A percentile compares a stretch with the other conserved stretches of the same genome.
Conservation (phyloP, 2,797 vertebrate species). For the Cephalopachus bancanus region DNA sequence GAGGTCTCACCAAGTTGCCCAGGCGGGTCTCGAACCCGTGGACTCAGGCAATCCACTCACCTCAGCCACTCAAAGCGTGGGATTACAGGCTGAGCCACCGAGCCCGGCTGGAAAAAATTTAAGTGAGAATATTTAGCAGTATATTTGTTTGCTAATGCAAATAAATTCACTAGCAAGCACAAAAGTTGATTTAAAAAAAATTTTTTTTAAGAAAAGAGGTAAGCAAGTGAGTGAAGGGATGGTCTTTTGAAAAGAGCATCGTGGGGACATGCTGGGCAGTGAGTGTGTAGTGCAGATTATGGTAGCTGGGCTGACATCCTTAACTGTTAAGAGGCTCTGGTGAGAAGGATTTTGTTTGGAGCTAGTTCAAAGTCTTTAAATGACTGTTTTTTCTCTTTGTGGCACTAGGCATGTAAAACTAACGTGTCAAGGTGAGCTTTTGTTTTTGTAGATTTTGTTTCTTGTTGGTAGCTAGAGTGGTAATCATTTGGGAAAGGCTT, state of each 20-base stretch:
- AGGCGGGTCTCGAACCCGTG: too few relatives aligned
- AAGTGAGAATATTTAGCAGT: neutral
- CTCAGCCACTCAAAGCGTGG: too few relatives aligned
- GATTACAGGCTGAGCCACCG: too few relatives aligned
- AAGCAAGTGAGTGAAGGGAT: neutral
- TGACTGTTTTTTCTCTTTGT: neutral
- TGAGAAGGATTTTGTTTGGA: neutral
- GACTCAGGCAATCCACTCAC: too few relatives aligned
- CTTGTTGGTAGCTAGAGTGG: neutral
- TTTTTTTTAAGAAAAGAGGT: neutral
- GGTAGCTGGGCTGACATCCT: neutral
- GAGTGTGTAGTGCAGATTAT: neutral
- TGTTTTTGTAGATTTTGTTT: neutral
- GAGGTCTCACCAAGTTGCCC: too few relatives aligned
- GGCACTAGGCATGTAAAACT: neutral
- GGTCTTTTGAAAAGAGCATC: neutral
- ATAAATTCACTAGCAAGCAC: neutral
- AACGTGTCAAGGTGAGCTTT: neutral
- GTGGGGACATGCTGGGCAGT: neutral
- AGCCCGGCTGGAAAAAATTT: neutral
- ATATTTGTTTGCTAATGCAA: neutral
- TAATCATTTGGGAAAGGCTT: constrained; percentile 23
- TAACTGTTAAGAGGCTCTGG: neutral
- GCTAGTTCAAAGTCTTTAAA: neutral
- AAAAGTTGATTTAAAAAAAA: neutral